phyloP scores from a whole-genome alignment of 2,113 vertebrate genomes.

The Hirundichthys speculiger region DNA sequence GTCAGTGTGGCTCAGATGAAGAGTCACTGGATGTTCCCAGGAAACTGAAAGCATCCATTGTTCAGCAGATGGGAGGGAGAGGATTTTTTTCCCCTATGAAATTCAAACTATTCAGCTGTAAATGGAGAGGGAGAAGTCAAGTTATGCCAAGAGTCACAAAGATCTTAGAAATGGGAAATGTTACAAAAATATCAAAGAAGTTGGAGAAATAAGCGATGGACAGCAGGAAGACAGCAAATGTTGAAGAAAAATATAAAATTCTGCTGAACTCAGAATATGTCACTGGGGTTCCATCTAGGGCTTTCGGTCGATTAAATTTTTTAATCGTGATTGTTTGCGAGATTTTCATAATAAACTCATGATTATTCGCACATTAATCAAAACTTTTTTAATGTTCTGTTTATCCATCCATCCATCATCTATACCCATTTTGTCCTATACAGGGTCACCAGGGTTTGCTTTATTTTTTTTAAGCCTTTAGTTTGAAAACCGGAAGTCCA shows the following conservation, averaged over 20 bases:
- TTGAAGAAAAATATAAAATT: background rate
- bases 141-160: background rate
- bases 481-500: no score
- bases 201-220: background rate
- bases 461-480: no score
- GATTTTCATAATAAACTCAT: no score
- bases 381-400: no score
- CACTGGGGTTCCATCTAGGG: no score
- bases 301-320: no score
- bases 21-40: background rate
- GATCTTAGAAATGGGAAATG: constrained; percentile 1
- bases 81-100: constrained; percentile 1
- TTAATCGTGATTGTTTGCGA: no score
- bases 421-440: no score
- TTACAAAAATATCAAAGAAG: constrained; percentile 13
- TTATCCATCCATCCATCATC: no score
- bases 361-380: no score
- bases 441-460: no score
- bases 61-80: background rate
- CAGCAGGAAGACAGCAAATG: background rate
- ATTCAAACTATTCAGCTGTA: constrained; percentile 19
- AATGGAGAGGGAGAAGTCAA: background rate
- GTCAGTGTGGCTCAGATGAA: background rate
- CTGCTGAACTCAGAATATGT: no score
- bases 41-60: constrained; percentile 35